Evolutionary conservation across 2,888 invertebrate genomes (phyloP).

Genomic region (Entomobrya proxima): DNA sequence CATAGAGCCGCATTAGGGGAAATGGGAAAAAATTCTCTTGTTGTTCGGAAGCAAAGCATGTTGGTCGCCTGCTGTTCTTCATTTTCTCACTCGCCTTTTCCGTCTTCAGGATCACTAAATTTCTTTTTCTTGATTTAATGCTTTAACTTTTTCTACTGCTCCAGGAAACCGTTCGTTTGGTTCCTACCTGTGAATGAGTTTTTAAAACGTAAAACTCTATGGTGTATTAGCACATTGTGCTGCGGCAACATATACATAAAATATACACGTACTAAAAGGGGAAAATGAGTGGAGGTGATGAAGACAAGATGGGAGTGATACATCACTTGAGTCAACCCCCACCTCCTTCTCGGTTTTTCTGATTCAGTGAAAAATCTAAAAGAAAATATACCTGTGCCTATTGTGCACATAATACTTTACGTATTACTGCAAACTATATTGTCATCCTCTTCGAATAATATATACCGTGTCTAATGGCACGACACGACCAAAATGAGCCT

Average conservation of each 20-base stretch:
- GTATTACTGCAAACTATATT: background rate
- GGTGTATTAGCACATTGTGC: background rate
- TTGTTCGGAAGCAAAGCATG: background rate
- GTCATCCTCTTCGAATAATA: background rate
- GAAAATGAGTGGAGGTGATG: conserved; percentile 44
- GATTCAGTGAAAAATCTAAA: conserved; percentile 4
- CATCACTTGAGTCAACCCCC: conserved; percentile 29
- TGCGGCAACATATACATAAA: background rate
- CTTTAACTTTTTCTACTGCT: background rate
- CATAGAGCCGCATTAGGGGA: no score
- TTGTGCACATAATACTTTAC: no score
- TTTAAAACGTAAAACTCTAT: background rate
- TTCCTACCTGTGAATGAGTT: background rate
- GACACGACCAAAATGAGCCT: conserved; percentile 24
- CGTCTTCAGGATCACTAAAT: background rate
- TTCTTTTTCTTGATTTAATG: conserved; percentile 8
- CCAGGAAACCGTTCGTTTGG: background rate
- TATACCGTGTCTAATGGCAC: conserved; percentile 40
- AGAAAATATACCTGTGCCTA: background rate
- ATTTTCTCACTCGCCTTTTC: background rate
- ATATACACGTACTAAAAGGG: background rate
- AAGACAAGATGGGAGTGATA: conserved; percentile 59
- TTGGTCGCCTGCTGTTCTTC: background rate
- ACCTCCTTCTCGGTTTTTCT: background rate
- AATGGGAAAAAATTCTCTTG: background rate